Conservation (phyloP, 2,113 vertebrate species). For the Heterotis niloticus region DNA sequence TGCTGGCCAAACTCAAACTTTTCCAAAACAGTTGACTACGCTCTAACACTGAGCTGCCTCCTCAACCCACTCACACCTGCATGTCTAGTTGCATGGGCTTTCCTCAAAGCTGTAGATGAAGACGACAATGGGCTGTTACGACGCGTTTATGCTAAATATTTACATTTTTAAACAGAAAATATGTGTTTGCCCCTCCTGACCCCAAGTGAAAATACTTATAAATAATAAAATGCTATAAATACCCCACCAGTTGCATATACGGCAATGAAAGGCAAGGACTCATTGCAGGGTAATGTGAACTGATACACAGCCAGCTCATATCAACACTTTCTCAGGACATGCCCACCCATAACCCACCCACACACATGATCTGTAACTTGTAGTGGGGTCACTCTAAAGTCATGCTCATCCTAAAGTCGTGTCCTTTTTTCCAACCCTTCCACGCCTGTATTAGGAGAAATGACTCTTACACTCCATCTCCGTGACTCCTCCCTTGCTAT, state of each 20-base stretch:
- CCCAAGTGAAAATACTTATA: neutral
- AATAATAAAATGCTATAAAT: neutral
- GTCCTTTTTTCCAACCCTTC: neutral
- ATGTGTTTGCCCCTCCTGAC: neutral
- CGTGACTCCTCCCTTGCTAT: neutral
- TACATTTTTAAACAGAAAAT: neutral
- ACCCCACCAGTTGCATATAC: conserved; percentile 4
- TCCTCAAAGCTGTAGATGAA: too few relatives aligned
- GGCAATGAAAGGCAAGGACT: neutral
- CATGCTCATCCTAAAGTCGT: neutral
- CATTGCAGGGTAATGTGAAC: neutral
- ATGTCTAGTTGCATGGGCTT: neutral
- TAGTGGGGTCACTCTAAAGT: neutral
- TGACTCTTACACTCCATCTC: neutral
- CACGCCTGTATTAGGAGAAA: conserved; percentile 24
- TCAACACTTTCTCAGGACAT: too few relatives aligned
- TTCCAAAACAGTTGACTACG: too few relatives aligned
- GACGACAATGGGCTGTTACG: too few relatives aligned
- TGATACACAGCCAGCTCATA: neutral
- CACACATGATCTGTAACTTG: neutral
- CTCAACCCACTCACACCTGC: too few relatives aligned
- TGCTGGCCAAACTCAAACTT: too few relatives aligned
- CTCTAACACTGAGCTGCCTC: too few relatives aligned
- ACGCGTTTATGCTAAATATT: neutral
- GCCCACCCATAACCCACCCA: neutral